Evolutionary conservation across 2,797 vertebrate species (phyloP).

Genomic region (Acanthurus tractus): DNA sequence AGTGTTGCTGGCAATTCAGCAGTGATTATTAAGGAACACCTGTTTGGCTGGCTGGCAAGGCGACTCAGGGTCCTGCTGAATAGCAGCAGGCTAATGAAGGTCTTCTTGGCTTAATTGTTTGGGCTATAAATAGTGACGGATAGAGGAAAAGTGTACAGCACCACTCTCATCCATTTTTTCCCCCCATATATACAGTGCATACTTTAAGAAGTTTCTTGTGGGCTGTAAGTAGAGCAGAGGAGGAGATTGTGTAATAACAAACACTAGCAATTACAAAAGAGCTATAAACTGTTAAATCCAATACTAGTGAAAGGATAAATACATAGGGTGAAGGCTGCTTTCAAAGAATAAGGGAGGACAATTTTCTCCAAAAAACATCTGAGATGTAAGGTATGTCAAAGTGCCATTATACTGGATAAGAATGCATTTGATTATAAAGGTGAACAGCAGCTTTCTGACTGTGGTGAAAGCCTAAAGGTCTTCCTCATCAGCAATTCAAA

Average conservation of each 20-base stretch:
- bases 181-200: conserved; percentile 51
- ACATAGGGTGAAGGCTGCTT: conserved; percentile 6
- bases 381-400: conserved; percentile 27
- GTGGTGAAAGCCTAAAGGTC: conserved; percentile 48
- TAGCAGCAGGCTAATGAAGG: conserved; percentile 88
- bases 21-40: conserved; percentile 88
- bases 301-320: conserved; percentile 41
- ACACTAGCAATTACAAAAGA: conserved; percentile 71
- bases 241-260: conserved; percentile 58
- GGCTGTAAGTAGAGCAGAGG: conserved; percentile 58
- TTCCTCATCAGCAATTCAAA: conserved; percentile 72
- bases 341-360: conserved; percentile 22
- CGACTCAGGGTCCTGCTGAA: conserved; percentile 82
- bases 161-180: conserved; percentile 53
- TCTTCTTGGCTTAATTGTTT: conserved; percentile 87
- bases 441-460: conserved; percentile 52
- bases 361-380: conserved; percentile 30
- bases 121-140: conserved; percentile 86
- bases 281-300: conserved; percentile 53
- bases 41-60: conserved; percentile 86
- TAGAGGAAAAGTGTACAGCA: conserved; percentile 54
- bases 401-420: conserved; percentile 13
- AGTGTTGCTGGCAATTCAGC: conserved; percentile 85
- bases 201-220: conserved; percentile 54
- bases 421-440: conserved; percentile 44